phyloP scores from a whole-genome alignment of 2,797 vertebrate genomes.

The Chlorospingus flavigularis region DNA sequence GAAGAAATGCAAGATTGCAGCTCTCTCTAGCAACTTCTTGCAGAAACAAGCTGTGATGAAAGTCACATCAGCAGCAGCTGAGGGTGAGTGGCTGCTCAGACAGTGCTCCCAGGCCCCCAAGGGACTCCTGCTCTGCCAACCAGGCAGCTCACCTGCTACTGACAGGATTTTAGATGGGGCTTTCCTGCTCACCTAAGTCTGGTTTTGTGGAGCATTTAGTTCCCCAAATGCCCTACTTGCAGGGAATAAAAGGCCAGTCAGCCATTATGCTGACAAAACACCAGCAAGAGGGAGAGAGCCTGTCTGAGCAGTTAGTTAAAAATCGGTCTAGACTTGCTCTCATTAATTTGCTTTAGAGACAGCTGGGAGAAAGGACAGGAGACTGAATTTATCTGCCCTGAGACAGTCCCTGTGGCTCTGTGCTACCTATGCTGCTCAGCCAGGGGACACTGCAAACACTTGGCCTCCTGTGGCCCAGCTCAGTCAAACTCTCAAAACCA shows the following conservation, averaged over 20 bases:
- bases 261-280: not conserved
- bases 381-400: not conserved
- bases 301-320: not conserved
- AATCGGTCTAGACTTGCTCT: conserved; percentile 21
- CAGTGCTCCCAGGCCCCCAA: not conserved
- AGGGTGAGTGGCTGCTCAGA: not conserved
- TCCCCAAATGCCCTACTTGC: not conserved
- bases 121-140: not conserved
- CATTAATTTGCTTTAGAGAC: not conserved
- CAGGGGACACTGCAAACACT: not conserved
- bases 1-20: not conserved
- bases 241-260: not conserved
- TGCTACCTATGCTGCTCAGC: not conserved
- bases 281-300: not conserved
- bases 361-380: not conserved
- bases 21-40: not conserved
- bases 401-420: not conserved
- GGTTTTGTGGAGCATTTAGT: not conserved
- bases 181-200: not conserved
- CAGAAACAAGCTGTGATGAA: not conserved
- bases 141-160: not conserved
- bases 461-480: not conserved
- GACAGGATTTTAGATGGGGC: not conserved
- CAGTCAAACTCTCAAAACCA: not conserved
- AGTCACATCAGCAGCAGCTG: not conserved